Evolutionary conservation across 2,797 vertebrate species (phyloP), one percentile per base, ranked within the genome.

Genomic region (Characodon lateralis): DNA sequence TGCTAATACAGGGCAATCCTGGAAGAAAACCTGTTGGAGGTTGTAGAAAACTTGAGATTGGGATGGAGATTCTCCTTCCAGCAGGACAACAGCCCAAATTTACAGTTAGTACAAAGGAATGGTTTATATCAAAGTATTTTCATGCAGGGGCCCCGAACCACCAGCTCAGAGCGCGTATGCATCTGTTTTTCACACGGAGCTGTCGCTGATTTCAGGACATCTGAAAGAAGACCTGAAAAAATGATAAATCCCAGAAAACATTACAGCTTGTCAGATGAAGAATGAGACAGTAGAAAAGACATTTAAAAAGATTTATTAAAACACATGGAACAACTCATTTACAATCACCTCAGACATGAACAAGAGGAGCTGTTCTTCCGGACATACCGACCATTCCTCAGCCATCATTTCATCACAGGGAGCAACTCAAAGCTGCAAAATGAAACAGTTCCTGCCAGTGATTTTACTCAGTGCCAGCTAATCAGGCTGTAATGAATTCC

Each of bases 381-480:
- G 24, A 68, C 65, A 68, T 46, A 35, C 71, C 22, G 20, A 12
- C 9, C 51, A 56, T 56, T 72, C 51, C 31, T 72, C 71, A 24
- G 65, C n/a, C 39, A 24, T 72, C 51, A 24, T 31, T 71, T 48
- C 6, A 28, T 31, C 26, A 35, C 20, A 24, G 20, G 7, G 65
- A 43, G 63, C 63, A 22, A 24, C 35, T 24, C 31, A 24, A 13
- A 28, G 1, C n/a, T 9, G 58, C 58, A 28, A 56, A 31, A 12
- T 12, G 24, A 41, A 66, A 66, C 63, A 10, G 24, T 41, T 41
- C 35, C 10, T 41, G 35, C 41, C 63, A 66, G 41, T 41, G 20
- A 82, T 85, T 76, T 75, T 55, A 43, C 80, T 82, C 83, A 18
- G 77, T 58, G 66, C 63, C 75, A 78, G 69, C 59, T 71, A 89